Conservation (phyloP, 2,797 vertebrate species). For the Telmatherina bonti region DNA sequence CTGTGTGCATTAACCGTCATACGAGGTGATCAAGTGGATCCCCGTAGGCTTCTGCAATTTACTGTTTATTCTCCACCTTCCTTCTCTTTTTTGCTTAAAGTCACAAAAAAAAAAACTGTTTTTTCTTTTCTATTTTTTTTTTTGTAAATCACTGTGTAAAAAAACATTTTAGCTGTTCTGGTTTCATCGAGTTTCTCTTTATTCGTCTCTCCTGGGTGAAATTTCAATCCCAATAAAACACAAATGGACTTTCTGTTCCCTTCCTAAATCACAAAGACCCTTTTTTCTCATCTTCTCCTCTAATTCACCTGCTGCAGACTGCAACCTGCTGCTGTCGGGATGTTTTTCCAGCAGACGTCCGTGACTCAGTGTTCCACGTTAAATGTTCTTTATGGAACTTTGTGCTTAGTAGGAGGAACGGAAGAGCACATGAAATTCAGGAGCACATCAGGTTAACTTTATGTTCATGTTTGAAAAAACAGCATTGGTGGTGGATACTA, state of each 20-base stretch:
- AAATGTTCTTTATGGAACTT: not conserved
- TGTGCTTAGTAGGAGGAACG: no score
- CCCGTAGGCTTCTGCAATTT: constrained; percentile 3
- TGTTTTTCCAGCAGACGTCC: not conserved
- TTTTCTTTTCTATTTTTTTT: no score
- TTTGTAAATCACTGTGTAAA: not conserved
- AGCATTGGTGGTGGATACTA: no score
- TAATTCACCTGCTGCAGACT: not conserved
- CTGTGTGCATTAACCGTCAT: not conserved
- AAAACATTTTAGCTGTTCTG: not conserved
- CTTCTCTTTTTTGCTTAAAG: not conserved
- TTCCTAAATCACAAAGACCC: constrained; percentile 11
- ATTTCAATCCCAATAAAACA: constrained; percentile 33
- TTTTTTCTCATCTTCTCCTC: not conserved
- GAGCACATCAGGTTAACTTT: no score
- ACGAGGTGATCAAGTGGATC: not conserved
- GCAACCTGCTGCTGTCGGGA: not conserved
- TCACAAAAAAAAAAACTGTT: not conserved
- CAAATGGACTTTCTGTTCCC: constrained; percentile 24
- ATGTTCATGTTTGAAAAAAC: no score
- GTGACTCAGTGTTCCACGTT: not conserved
- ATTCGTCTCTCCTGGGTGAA: not conserved
- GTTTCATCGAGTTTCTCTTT: not conserved
- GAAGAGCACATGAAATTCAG: no score
- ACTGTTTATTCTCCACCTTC: not conserved